Conservation (phyloP, 1,140 invertebrate genomes). For the Drosophila grimshawi region DNA sequence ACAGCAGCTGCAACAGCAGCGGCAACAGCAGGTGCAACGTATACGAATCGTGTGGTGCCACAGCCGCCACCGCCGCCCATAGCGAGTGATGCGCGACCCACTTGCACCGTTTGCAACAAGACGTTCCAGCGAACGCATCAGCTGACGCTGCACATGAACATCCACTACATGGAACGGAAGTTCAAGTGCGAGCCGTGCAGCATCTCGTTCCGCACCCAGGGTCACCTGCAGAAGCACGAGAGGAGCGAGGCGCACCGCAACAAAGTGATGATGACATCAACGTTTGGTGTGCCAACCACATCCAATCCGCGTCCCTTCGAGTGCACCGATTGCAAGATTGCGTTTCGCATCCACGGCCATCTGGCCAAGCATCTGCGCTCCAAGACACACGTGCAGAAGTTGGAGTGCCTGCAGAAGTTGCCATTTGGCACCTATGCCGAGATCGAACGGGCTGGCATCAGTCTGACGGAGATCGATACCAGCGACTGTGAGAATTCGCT, state of each 20-base stretch:
- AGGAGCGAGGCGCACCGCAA: constrained; percentile 95
- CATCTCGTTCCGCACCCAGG: constrained; percentile 95
- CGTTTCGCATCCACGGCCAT: constrained; percentile 98
- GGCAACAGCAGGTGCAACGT: not conserved
- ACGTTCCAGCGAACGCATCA: constrained; percentile 96
- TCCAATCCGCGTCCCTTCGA: constrained; percentile 97
- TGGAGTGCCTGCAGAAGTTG: constrained; percentile 96
- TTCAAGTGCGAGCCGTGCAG: constrained; percentile 96
- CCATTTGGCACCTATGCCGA: constrained; percentile 98
- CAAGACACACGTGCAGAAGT: constrained; percentile 98
- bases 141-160: constrained; percentile 96
- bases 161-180: constrained; percentile 97
- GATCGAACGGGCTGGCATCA: constrained; percentile 95
- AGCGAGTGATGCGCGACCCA: constrained; percentile 89
- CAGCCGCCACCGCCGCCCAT: constrained; percentile 79
- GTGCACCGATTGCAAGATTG: constrained; percentile 97
- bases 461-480: constrained; percentile 96
- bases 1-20: not conserved
- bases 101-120: constrained; percentile 95
- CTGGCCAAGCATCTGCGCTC: constrained; percentile 98
- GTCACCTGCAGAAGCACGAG: constrained; percentile 96
- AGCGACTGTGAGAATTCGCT: constrained; percentile 97
- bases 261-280: constrained; percentile 94
- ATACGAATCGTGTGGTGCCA: constrained; percentile 44
- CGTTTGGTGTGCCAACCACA: constrained; percentile 92